Percentiles rank a stretch among this genome's conserved stretches.
Conservation (phyloP, 2,113 vertebrate genomes). For the Daphoenositta chrysoptera region DNA sequence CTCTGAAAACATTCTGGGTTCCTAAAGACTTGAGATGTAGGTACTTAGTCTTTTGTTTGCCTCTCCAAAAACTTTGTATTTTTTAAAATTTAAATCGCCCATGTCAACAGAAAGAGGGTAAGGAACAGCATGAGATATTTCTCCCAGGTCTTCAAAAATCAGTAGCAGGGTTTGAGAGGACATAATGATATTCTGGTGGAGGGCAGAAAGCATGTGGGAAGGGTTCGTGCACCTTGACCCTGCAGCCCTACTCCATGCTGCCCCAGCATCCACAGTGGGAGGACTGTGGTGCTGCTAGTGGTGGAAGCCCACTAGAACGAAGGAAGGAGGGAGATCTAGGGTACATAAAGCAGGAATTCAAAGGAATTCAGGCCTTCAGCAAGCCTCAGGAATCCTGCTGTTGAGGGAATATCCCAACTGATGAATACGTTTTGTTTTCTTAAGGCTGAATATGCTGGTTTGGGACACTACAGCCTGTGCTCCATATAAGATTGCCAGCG, state of each 20-base stretch:
- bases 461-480: rapidly evolving
- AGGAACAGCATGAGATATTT: not conserved
- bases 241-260: not conserved
- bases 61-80: not conserved
- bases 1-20: not conserved
- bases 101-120: not conserved
- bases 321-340: not conserved
- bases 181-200: not conserved
- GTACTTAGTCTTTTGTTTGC: not conserved
- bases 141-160: not conserved
- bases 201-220: rapidly evolving
- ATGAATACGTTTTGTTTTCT: not conserved
- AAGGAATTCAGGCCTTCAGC: not conserved
- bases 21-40: not conserved
- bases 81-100: not conserved
- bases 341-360: not conserved
- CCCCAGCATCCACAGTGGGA: not conserved
- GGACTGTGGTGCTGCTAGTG: not conserved
- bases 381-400: not conserved
- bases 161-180: not conserved
- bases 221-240: rapidly evolving
- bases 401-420: not conserved
- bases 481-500: not conserved
- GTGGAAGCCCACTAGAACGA: not conserved
- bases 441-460: not conserved